Evolutionary conservation across 2,113 vertebrate species (phyloP).

Genomic region (Ardeotis arabs): DNA sequence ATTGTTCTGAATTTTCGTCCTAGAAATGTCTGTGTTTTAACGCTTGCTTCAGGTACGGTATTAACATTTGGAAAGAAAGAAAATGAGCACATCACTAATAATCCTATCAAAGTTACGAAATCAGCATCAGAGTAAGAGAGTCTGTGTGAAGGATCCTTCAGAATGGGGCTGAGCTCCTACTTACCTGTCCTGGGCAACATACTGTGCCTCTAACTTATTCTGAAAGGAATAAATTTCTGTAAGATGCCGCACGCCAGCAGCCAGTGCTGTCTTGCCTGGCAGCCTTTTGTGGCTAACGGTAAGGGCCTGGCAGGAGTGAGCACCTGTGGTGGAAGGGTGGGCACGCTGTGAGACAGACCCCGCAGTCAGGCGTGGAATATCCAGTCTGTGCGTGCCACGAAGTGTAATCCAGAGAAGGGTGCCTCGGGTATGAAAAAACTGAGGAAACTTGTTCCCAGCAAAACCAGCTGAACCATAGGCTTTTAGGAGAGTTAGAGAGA

Average conservation of each 20-base stretch:
- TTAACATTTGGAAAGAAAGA: not conserved
- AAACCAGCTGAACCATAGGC: not conserved
- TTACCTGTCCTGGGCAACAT: not conserved
- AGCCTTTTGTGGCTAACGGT: not conserved
- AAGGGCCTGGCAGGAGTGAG: not conserved
- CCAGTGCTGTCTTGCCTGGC: not conserved
- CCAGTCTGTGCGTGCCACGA: not conserved
- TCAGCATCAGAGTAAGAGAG: not conserved
- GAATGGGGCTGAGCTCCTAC: not conserved
- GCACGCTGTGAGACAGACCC: not conserved
- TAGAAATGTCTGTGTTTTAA: not conserved
- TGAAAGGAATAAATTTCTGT: not conserved
- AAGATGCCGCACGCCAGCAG: not conserved
- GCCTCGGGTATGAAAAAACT: not conserved
- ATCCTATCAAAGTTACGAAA: not conserved
- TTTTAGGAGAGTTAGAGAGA: not conserved
- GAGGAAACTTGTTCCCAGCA: not conserved
- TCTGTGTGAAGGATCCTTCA: not conserved
- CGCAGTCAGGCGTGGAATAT: not conserved
- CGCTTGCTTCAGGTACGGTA: not conserved
- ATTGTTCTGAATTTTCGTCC: not conserved
- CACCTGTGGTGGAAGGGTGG: accelerated
- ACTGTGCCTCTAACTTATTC: not conserved
- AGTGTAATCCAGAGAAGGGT: not conserved
- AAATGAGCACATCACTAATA: not conserved